Conservation (phyloP, 2,888 invertebrate species). For the Bombylius discolor region DNA sequence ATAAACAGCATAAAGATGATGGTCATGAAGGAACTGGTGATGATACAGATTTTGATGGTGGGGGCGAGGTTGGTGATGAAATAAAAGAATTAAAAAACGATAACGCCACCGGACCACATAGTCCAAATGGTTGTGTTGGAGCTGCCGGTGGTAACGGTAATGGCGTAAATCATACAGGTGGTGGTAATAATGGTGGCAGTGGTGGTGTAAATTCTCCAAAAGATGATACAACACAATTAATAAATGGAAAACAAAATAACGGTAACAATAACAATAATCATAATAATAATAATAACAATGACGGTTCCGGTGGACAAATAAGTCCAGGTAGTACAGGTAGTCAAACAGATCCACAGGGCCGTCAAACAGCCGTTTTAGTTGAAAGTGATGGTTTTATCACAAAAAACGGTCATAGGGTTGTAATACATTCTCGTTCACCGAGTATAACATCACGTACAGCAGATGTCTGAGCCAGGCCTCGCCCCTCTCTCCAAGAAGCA, state of each 20-base stretch:
- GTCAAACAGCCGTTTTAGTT: slow-evolving; percentile 74
- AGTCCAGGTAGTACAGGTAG: slow-evolving; percentile 25
- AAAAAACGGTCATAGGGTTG: slow-evolving; percentile 81
- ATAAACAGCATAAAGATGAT: slow-evolving; percentile 54
- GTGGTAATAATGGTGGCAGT: slow-evolving; percentile 13
- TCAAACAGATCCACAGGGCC: slow-evolving; percentile 30
- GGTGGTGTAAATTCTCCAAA: slow-evolving; percentile 13
- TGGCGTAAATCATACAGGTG: slow-evolving; percentile 22
- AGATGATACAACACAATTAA: slow-evolving; percentile 4
- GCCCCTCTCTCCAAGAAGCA: slow-evolving; percentile 53
- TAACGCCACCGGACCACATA: slow-evolving; percentile 32
- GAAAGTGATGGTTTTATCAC: slow-evolving; percentile 71
- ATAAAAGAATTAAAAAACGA: slow-evolving; percentile 7
- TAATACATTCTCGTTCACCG: slow-evolving; percentile 77
- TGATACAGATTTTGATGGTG: slow-evolving; percentile 39
- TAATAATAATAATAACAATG: slow-evolving; percentile 2
- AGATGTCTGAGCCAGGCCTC: slow-evolving; percentile 74
- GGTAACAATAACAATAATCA: not conserved
- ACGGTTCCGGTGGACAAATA: slow-evolving; percentile 21
- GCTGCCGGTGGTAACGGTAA: slow-evolving; percentile 34
- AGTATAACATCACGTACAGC: slow-evolving; percentile 70
- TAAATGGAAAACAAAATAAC: not conserved
- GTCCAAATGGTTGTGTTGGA: slow-evolving; percentile 37
- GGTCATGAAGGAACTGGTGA: slow-evolving; percentile 43
- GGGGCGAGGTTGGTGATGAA: slow-evolving; percentile 39